Base-by-base conservation (phyloP, 2,888 invertebrate genomes). In the Archaeoteleia sp. region DNA sequence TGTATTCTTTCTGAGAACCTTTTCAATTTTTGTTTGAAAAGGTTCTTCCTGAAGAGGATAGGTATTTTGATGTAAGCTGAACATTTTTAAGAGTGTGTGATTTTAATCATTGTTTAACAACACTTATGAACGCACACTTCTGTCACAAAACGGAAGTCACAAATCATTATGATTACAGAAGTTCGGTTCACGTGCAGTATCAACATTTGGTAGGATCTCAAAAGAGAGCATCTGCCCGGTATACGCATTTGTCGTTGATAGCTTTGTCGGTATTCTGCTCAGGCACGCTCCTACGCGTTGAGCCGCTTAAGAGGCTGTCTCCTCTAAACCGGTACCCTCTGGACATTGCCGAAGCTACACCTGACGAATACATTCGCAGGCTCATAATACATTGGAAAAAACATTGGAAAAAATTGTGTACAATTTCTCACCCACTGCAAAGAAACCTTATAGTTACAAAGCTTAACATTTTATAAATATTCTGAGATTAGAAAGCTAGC, bases 241-340 rank as follows among this genome's bases (percentile, higher is more conserved):
- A 54, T 37, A 61, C 45, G 66, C 58, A 67, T 73, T 72, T 66
- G 68, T 54, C 65, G 71, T 70, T 77, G 80, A 81, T 82, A 81
- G 79, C 81, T 82, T 82, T 82, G 82, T 82, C 81, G 81, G 82
- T 74, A 74, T 77, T 55, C 67, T 71, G 48, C 67, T 72, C 65
- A 67, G 42, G 55, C 57, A 74, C 74, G 77, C 75, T 76, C 62
- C 70, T 76, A 77, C 74, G 75, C 74, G 72, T 63, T 75, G 71
- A 78, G 76, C 75, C 75, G 76, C 78, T 80, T 76, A 79, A 80
- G 79, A 74, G 78, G 74, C 72, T 70, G 66, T 53, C 55, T 71
- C 70, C 49, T 49, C 34, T 27, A 30, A 42, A 20, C 27, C 45
- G 34, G 15, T 29, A 45, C 27, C 34, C 42, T 32, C 49, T 48